These are phyloP conservation scores for Scartelaos histophorus DNA, from an alignment of 2,113 vertebrate species.

Conservation along the genomic window DNA sequence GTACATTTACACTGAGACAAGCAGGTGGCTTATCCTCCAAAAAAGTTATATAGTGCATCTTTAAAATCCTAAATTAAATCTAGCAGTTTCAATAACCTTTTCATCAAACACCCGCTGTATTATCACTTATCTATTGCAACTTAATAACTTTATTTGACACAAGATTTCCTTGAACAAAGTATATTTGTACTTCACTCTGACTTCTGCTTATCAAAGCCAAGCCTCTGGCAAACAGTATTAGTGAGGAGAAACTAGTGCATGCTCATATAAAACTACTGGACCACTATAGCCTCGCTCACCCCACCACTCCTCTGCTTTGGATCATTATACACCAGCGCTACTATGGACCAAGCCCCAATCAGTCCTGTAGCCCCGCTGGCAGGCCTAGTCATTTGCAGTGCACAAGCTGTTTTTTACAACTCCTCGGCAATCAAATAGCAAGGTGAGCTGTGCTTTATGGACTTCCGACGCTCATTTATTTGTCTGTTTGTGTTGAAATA, in stretches of 20 bases:
- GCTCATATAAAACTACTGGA: conserved; percentile 16
- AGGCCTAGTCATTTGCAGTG: conserved; percentile 11
- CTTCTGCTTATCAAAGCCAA: conserved; percentile 22
- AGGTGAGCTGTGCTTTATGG: conserved; percentile 23
- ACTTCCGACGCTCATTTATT: conserved; percentile 25
- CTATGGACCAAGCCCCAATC: conserved; percentile 12
- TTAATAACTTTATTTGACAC: background rate
- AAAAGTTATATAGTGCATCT: no score
- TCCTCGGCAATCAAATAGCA: conserved; percentile 6
- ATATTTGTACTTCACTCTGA: conserved; percentile 25
- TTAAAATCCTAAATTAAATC: background rate
- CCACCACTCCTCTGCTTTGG: conserved; percentile 6
- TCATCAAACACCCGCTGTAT: background rate
- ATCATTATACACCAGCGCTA: conserved; percentile 11
- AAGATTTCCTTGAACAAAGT: conserved; percentile 1
- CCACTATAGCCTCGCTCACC: conserved; percentile 11
- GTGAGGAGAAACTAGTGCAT: conserved; percentile 9
- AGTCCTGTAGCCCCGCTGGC: conserved; percentile 19
- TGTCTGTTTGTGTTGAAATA: conserved; percentile 16
- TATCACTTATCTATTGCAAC: background rate
- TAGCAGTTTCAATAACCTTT: background rate
- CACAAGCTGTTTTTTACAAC: conserved; percentile 21
- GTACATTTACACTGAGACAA: no score
- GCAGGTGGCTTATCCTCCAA: no score
- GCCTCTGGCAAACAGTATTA: conserved; percentile 25